Evolutionary conservation across 2,797 vertebrate species (phyloP), one percentile per base, ranked within the genome.

Genomic region (Sciurus vulgaris): DNA sequence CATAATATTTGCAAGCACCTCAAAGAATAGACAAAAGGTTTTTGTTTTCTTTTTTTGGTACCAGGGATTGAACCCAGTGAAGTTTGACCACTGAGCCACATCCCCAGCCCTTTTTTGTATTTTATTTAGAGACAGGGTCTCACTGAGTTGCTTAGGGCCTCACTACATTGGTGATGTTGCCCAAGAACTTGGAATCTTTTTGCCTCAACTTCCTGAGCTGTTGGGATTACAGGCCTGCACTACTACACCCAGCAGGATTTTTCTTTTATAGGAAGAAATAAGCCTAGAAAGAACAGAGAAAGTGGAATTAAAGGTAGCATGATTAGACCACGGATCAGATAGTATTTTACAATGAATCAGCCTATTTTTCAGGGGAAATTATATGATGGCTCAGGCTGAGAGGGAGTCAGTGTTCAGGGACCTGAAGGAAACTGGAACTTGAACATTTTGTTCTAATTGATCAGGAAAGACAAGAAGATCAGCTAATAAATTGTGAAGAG

Each of bases 381-480:
- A 38, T 83, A 14, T 24, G 3, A 85, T 93, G 22, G 20, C 38
- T 70, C 18, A 44, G 22, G 7, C 35, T 83, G 35, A 77, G 7
- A 30, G 9, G 70, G 33, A 41, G 41, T 95, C 38, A 88, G 35
- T 92, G 33, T 89, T 93, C 41, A 91, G 63, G 35, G 38, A 5
- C 22, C 14, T 95, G 38, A 18, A 73, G 6, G 38, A 93, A 88
- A 44, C 35, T 47, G 2, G 86, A 88, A 94, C 13, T 86, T 94
- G 86, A 70, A 15, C 11, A 61, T 69, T 89, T 92, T 44, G 5
- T 77, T 88, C 8, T 26, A 20, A 14, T 33, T 89, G 11, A 13
- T 86, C 84, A 91, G 10, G 28, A 77, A 22, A 15, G 67, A 70
- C 38, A 89, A 85, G 49, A 22, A 69, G 18, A 61, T 83, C 7